Base-by-base conservation (phyloP, 2,888 invertebrate genomes). In the Agonopterix arenella region DNA sequence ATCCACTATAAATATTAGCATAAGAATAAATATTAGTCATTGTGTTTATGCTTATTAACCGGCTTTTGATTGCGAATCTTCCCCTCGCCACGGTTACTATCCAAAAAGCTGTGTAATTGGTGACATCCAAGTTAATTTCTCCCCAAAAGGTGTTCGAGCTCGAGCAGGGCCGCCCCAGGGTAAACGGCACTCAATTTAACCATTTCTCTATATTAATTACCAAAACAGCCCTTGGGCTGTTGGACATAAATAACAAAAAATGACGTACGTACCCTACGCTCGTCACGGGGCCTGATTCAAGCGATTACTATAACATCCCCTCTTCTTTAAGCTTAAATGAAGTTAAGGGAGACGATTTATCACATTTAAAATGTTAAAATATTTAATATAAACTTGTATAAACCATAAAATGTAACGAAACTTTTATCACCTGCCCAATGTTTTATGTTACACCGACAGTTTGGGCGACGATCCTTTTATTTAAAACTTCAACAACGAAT, bases 251-350 rank as follows among this genome's bases (percentile, higher is more conserved):
- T 77, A 79, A 80, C 72, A 71, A 78, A 78, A 76, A 77, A 72
- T 73, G 70, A 73, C 69, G 74, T 61, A 60, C 59, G 60, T 59
- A 60, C 61, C 60, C 57, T 53, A 48, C 58, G 58, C 65, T 96
- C 98, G 86, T 98, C 98, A 56, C 94, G 93, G 96, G 54, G 93
- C 80, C 93, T 71, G 73, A 65, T 59, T 76, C 69, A 58, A 48
- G 56, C 72, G 69, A 72, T 70, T 73, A 68, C 70, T 69, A 72
- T 69, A 62, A 55, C 64, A 72, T 66, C 72, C 75, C 74, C 73
- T 67, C 60, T 66, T 49, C 44, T 57, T 59, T 52, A 72, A 70
- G 68, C 70, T 61, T 69, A 73, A 74, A 70, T 72, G 76, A 72
- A 70, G 73, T 68, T 65, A 70, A 73, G 70, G 69, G 69, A 70